phyloP scores from a whole-genome alignment of 2,113 vertebrate genomes.

The Limnothrissa miodon region DNA sequence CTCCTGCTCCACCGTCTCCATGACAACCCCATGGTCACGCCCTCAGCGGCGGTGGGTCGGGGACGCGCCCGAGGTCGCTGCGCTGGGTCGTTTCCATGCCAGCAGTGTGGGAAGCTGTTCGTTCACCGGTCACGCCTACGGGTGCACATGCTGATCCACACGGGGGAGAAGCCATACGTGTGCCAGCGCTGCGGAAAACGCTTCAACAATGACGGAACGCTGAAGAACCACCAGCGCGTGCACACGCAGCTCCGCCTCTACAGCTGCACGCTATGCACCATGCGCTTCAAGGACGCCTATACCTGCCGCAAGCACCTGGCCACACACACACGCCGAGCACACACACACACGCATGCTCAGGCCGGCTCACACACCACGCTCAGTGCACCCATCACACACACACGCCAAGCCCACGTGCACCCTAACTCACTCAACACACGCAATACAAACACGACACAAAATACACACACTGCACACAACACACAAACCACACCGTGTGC shows the following conservation, averaged over 20 bases:
- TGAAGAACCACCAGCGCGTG: conserved; percentile 48
- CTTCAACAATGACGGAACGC: conserved; percentile 50
- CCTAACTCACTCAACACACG: too few species aligned
- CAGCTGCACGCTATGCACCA: conserved; percentile 51
- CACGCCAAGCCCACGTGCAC: not conserved
- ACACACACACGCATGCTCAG: not conserved
- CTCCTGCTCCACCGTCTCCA: conserved; percentile 5
- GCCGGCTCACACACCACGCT: not conserved
- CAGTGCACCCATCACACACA: not conserved
- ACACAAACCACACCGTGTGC: not conserved
- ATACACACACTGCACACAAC: not conserved
- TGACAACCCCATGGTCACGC: not conserved
- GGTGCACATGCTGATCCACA: conserved; percentile 48
- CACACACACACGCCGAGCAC: conserved; percentile 20
- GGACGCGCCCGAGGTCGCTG: conserved; percentile 2
- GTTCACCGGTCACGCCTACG: conserved; percentile 44
- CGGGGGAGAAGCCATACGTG: conserved; percentile 46
- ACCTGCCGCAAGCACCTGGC: conserved; percentile 56
- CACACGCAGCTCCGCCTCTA: conserved; percentile 37
- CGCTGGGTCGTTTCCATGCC: conserved; percentile 28
- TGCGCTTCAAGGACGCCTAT: conserved; percentile 52
- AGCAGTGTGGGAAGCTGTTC: conserved; percentile 47
- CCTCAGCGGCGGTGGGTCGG: not conserved
- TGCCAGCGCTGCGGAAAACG: conserved; percentile 46
- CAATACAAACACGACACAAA: too few species aligned